A percentile compares a stretch with the other conserved stretches of the same genome.
Conservation (phyloP, 2,888 invertebrate species). For the Aleiodes leptofemur region DNA sequence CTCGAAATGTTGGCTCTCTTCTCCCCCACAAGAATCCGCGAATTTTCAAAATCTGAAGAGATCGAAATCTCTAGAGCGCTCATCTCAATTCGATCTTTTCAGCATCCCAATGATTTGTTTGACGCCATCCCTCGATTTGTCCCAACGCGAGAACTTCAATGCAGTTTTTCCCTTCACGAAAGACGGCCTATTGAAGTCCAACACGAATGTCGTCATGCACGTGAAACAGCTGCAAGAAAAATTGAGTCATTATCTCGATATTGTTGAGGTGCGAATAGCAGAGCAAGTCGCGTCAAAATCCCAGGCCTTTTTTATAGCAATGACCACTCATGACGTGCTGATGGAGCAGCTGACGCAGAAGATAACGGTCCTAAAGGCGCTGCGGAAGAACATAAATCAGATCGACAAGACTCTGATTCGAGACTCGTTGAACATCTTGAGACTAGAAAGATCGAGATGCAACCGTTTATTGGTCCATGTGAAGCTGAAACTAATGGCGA, state of each 20-base stretch:
- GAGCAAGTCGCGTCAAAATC: conserved; percentile 96
- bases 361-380: conserved; percentile 83
- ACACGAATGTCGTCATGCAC: conserved; percentile 67
- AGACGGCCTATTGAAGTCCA: conserved; percentile 75
- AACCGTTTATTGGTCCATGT: conserved; percentile 83
- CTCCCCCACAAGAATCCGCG: conserved; percentile 69
- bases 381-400: conserved; percentile 85
- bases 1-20: conserved; percentile 70
- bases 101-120: conserved; percentile 92
- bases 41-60: conserved; percentile 74
- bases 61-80: conserved; percentile 74
- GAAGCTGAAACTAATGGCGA: conserved; percentile 92
- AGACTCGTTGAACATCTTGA: conserved; percentile 86
- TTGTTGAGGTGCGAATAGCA: conserved; percentile 95
- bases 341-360: conserved; percentile 95
- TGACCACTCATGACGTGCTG: conserved; percentile 98
- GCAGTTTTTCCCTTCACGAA: conserved; percentile 87
- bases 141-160: conserved; percentile 87
- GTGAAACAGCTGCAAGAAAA: conserved; percentile 88
- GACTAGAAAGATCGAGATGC: conserved; percentile 80
- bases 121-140: conserved; percentile 86
- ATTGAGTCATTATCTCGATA: conserved; percentile 90
- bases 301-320: conserved; percentile 97
- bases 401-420: conserved; percentile 88
- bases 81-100: conserved; percentile 77